phyloP scores from a whole-genome alignment of 2,888 invertebrate genomes.

The Ectemnius lituratus region DNA sequence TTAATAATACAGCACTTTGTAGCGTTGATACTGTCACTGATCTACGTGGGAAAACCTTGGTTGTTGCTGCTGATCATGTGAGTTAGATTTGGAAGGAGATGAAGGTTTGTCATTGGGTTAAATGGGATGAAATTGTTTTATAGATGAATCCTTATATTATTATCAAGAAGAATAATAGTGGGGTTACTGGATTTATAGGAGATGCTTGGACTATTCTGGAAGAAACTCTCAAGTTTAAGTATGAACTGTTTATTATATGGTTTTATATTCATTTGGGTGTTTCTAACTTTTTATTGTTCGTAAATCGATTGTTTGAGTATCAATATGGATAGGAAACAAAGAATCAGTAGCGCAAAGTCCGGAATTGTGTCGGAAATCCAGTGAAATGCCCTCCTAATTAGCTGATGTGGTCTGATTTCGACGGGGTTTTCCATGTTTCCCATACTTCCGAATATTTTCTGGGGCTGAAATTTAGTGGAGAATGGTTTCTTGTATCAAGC shows the following conservation, averaged over 20 bases:
- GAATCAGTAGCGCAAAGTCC: no score
- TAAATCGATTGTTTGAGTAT: no score
- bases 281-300: neutral
- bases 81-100: slow-evolving; percentile 27
- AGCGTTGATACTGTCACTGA: slow-evolving; percentile 58
- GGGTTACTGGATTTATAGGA: slow-evolving; percentile 75
- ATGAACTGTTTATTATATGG: neutral
- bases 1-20: slow-evolving; percentile 53
- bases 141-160: slow-evolving; percentile 75
- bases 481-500: no score
- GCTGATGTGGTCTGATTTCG: no score
- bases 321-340: no score
- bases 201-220: slow-evolving; percentile 76
- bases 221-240: slow-evolving; percentile 74
- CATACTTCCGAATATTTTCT: no score
- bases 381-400: no score
- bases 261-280: neutral
- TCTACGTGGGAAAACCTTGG: slow-evolving; percentile 67
- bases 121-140: slow-evolving; percentile 19
- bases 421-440: no score
- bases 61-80: slow-evolving; percentile 71
- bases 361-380: neutral
- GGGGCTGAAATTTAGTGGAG: no score
- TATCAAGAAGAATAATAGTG: slow-evolving; percentile 60
- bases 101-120: neutral